Percentiles rank a stretch among this genome's conserved stretches.
These are phyloP conservation scores for Daubentonia madagascariensis DNA, from an alignment of 2,113 vertebrate species.

Conservation along the genomic window DNA sequence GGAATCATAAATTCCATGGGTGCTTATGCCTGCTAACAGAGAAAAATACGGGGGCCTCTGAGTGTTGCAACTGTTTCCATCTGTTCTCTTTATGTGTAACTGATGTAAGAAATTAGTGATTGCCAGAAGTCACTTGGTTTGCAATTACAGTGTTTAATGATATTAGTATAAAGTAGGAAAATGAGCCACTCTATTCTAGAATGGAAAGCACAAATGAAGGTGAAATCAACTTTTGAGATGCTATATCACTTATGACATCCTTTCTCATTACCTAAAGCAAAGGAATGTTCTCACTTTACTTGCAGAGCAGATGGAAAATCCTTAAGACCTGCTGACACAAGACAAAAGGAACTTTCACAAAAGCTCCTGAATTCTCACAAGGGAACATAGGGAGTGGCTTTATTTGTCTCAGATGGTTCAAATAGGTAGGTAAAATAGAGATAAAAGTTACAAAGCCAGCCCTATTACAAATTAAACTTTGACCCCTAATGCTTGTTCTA, in stretches of 20 bases:
- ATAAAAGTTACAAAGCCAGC: not conserved
- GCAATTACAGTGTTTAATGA: slow-evolving; percentile 75
- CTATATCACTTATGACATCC: not conserved
- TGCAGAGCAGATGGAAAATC: not conserved
- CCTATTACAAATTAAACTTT: not conserved
- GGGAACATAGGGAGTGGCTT: not conserved
- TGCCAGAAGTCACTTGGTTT: slow-evolving; percentile 74
- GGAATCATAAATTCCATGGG: slow-evolving; percentile 58
- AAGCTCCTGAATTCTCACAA: not conserved
- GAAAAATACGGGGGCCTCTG: slow-evolving; percentile 62
- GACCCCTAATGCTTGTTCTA: not conserved
- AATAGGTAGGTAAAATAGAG: not conserved
- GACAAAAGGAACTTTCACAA: not conserved
- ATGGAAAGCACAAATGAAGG: slow-evolving; percentile 64
- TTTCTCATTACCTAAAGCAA: slow-evolving; percentile 40
- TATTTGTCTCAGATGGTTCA: not conserved
- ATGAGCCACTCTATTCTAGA: slow-evolving; percentile 48
- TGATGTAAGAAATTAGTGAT: slow-evolving; percentile 77
- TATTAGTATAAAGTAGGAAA: slow-evolving; percentile 65
- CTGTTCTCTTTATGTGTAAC: slow-evolving; percentile 76
- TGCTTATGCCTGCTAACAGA: slow-evolving; percentile 69
- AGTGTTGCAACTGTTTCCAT: slow-evolving; percentile 69
- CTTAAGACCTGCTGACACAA: not conserved
- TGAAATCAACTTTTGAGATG: slow-evolving; percentile 57
- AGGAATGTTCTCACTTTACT: not conserved